These are phyloP conservation scores for Drosophila kanekoi DNA, from an alignment of 2,888 invertebrate genomes.

Conservation along the genomic window DNA sequence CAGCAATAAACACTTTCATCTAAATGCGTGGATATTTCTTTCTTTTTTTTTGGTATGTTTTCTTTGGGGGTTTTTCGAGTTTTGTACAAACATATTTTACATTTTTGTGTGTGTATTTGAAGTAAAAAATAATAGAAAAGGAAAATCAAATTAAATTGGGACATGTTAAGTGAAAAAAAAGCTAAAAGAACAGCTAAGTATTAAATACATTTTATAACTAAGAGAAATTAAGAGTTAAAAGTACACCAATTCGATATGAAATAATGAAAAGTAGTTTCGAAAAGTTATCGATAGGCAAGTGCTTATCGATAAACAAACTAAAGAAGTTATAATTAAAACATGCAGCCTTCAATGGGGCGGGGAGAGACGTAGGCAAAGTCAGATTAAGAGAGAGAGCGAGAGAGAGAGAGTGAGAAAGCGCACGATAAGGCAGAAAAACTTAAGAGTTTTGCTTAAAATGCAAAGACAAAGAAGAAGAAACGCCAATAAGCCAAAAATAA, in stretches of 20 bases:
- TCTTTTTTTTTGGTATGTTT: conserved; percentile 14
- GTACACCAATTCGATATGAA: conserved; percentile 43
- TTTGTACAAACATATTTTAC: conserved; percentile 69
- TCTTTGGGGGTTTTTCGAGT: conserved; percentile 24
- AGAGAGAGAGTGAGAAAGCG: conserved; percentile 42
- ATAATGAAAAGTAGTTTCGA: conserved; percentile 24
- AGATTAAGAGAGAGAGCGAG: neutral
- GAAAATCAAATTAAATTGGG: conserved; percentile 11
- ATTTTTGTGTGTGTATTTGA: conserved; percentile 74
- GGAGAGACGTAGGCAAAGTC: conserved; percentile 1
- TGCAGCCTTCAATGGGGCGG: conserved; percentile 42
- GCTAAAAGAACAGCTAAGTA: conserved; percentile 20
- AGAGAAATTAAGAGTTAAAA: conserved; percentile 12
- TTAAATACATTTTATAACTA: conserved; percentile 12
- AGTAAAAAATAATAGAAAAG: conserved; percentile 4
- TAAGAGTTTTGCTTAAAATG: conserved; percentile 31
- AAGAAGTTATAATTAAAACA: conserved; percentile 43
- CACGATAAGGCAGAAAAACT: conserved; percentile 23
- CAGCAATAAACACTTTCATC: conserved; percentile 17
- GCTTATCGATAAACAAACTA: conserved; percentile 4
- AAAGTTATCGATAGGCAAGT: conserved; percentile 18
- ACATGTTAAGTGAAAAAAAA: conserved; percentile 30
- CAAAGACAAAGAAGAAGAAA: conserved; percentile 35
- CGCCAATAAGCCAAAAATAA: conserved; percentile 72
- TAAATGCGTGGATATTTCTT: neutral